These are phyloP conservation scores for Galago senegalensis DNA, from an alignment of 2,797 vertebrate genomes.

Conservation along the genomic window DNA sequence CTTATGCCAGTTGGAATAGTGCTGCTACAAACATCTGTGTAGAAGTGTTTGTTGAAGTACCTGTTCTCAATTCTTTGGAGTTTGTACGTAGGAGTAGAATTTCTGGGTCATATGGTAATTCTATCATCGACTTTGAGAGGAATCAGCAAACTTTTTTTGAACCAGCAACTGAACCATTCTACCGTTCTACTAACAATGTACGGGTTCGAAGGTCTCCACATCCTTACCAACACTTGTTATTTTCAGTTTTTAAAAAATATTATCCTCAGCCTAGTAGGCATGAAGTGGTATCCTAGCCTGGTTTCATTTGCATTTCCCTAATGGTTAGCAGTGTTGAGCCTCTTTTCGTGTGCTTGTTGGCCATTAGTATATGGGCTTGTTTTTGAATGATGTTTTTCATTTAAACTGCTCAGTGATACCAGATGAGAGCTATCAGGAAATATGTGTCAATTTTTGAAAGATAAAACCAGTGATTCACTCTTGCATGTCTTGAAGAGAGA, in stretches of 20 bases:
- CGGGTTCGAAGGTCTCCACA: background rate
- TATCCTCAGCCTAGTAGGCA: background rate
- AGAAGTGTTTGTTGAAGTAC: background rate
- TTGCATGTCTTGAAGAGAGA: background rate
- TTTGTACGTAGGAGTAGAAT: background rate
- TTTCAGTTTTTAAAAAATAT: background rate
- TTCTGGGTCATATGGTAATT: background rate
- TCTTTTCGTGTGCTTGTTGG: background rate
- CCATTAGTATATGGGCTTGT: background rate
- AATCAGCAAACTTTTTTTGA: background rate
- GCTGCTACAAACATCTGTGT: background rate
- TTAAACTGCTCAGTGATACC: background rate
- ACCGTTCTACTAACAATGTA: background rate
- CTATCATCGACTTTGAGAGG: background rate
- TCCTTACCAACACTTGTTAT: background rate
- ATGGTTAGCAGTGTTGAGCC: background rate
- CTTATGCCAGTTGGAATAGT: background rate
- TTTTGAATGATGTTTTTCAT: background rate
- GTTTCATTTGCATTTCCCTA: background rate
- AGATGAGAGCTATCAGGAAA: background rate
- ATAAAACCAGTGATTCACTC: background rate
- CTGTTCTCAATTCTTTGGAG: background rate
- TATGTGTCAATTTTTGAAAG: conserved; percentile 12
- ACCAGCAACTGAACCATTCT: background rate
- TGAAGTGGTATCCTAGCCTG: background rate